Conservation (phyloP, 2,888 invertebrate genomes). For the Amiota mariae region DNA sequence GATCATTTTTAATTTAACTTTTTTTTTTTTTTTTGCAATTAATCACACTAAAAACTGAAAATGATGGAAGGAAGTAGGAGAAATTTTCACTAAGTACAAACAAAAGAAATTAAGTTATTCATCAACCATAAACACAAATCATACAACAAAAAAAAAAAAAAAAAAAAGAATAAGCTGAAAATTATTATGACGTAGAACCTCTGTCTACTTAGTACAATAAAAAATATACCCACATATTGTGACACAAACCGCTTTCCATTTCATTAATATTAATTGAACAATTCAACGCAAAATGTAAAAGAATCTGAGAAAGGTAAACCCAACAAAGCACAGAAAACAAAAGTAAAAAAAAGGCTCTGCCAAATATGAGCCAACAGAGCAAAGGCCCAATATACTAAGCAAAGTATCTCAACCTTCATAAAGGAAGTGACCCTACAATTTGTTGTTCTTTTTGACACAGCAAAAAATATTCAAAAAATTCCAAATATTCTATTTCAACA, state of each 20-base stretch:
- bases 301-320: not conserved
- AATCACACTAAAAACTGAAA: not conserved
- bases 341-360: constrained; percentile 31
- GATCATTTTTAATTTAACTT: not conserved
- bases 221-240: not conserved
- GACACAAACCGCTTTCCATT: constrained; percentile 38
- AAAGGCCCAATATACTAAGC: constrained; percentile 13
- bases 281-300: constrained; percentile 50
- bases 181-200: not conserved
- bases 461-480: no score
- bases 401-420: not conserved
- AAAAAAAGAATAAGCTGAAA: not conserved
- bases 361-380: no score
- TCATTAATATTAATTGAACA: constrained; percentile 67
- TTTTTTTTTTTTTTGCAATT: not conserved
- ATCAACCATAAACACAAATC: constrained; percentile 1
- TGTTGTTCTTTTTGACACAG: not conserved
- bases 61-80: no score
- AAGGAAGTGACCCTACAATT: constrained; percentile 3
- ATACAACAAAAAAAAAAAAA: not conserved
- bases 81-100: not conserved
- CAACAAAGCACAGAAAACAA: not conserved
- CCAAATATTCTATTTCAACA: no score
- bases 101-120: not conserved
- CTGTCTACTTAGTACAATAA: no score